These are phyloP conservation scores for Cynoglossus semilaevis DNA, from an alignment of 2,113 vertebrate species.

Conservation along the genomic window DNA sequence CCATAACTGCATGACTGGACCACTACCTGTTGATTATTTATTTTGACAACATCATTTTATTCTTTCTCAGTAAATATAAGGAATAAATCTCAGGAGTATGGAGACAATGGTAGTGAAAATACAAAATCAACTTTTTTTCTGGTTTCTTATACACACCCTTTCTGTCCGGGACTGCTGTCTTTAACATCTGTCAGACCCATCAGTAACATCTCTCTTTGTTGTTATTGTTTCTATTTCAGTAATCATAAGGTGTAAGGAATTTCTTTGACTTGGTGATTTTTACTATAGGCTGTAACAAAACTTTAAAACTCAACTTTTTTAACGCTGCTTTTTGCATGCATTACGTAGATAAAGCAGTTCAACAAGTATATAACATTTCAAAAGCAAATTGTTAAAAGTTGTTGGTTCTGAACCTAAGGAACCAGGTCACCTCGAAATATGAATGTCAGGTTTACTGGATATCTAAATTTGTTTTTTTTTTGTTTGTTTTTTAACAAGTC, in stretches of 20 bases:
- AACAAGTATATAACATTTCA: no score
- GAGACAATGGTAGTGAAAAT: not conserved
- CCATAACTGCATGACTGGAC: constrained; percentile 39
- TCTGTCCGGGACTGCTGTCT: not conserved
- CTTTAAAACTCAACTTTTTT: not conserved
- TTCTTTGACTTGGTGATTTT: not conserved
- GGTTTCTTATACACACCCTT: no score
- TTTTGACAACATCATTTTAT: constrained; percentile 11
- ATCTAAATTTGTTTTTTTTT: no score
- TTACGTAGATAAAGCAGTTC: no score
- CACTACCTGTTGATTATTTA: constrained; percentile 12
- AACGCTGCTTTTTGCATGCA: constrained; percentile 8
- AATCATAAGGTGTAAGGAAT: not conserved
- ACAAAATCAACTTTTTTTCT: no score
- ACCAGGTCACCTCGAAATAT: no score
- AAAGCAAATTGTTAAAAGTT: not conserved
- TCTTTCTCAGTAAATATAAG: not conserved
- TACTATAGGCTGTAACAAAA: not conserved
- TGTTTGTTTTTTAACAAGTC: no score
- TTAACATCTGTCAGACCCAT: constrained; percentile 10
- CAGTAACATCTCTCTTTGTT: constrained; percentile 59
- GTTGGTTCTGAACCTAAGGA: not conserved
- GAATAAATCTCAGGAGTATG: not conserved
- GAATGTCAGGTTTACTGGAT: no score
- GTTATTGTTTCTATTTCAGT: constrained; percentile 30